phyloP scores from a whole-genome alignment of 2,888 invertebrate species.

The Pardosa pseudoannulata region DNA sequence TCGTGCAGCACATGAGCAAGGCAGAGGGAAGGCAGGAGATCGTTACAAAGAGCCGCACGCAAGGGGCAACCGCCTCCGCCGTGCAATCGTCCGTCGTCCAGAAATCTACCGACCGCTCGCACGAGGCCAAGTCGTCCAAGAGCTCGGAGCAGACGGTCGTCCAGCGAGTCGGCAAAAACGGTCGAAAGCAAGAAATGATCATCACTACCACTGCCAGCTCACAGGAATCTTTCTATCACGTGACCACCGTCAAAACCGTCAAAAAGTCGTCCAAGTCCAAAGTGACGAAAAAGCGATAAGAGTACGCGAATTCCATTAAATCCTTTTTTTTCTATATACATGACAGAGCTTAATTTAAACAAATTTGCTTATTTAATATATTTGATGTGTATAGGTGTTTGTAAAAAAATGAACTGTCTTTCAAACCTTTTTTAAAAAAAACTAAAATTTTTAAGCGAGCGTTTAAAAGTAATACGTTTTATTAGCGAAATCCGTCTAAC shows the following conservation, averaged over 20 bases:
- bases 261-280: constrained; percentile 5
- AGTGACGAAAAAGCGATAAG: neutral
- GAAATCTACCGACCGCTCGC: neutral
- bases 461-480: no score
- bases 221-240: neutral
- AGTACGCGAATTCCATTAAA: neutral
- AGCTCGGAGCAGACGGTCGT: neutral
- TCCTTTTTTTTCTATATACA: neutral
- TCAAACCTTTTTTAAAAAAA: no score
- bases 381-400: neutral
- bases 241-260: neutral
- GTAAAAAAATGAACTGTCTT: no score
- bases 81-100: neutral
- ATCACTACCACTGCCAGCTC: neutral
- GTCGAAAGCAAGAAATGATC: neutral
- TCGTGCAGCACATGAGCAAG: neutral
- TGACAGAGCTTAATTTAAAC: neutral
- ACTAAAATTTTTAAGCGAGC: no score
- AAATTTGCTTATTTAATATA: neutral
- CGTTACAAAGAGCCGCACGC: neutral
- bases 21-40: neutral
- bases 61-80: no score
- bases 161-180: neutral
- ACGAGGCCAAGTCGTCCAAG: neutral
- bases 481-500: no score